A percentile compares a stretch with the other conserved stretches of the same genome.
Evolutionary conservation across 2,797 vertebrate species (phyloP).

Genomic region (Syndactyla subalaris): DNA sequence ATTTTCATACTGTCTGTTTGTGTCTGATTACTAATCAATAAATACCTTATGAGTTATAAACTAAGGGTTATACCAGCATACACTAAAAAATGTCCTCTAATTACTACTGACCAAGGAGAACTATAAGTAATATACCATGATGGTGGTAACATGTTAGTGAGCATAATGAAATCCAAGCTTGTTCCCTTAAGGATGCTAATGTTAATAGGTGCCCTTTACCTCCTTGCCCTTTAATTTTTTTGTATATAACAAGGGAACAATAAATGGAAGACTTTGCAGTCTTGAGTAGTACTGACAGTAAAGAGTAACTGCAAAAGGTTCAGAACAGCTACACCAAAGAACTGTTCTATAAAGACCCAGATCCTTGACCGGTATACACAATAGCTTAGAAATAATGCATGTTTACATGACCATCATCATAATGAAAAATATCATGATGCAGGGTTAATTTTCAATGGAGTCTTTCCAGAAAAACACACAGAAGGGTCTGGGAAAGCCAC

Average conservation of each 20-base stretch:
- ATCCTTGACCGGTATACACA: background rate
- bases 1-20: background rate
- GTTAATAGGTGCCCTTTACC: background rate
- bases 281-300: background rate
- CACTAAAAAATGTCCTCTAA: background rate
- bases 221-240: background rate
- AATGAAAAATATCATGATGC: background rate
- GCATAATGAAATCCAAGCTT: background rate
- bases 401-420: background rate
- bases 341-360: background rate
- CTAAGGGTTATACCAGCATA: background rate
- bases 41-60: slow-evolving; percentile 11
- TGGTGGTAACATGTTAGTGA: background rate
- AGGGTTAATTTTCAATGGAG: background rate
- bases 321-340: background rate
- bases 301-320: background rate
- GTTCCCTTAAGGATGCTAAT: background rate
- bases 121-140: background rate
- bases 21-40: background rate
- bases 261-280: background rate
- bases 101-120: background rate
- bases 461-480: background rate
- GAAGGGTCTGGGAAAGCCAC: background rate
- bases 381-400: background rate
- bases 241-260: background rate